A percentile compares a stretch with the other conserved stretches of the same genome.
phyloP scores from a whole-genome alignment of 2,888 invertebrate species.

The Hyppa rectilinea region DNA sequence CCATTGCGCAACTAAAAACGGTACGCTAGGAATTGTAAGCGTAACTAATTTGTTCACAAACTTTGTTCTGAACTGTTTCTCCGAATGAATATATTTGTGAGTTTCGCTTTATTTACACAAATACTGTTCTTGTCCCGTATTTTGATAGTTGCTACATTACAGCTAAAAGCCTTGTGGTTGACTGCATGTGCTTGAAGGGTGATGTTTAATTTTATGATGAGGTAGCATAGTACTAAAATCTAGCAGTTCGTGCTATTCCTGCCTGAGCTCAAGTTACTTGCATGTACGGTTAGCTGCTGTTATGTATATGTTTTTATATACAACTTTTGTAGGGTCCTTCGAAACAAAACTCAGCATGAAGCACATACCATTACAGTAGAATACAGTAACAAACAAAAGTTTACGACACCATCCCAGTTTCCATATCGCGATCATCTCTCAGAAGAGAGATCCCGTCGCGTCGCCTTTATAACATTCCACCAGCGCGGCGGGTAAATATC shows the following conservation, averaged over 20 bases:
- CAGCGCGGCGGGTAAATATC: slow-evolving; percentile 48
- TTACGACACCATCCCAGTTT: slow-evolving; percentile 34
- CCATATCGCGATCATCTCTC: slow-evolving; percentile 52
- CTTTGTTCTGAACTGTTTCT: slow-evolving; percentile 53
- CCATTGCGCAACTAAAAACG: slow-evolving; percentile 43
- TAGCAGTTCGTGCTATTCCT: neutral
- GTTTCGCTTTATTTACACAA: slow-evolving; percentile 44
- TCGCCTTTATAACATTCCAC: slow-evolving; percentile 26
- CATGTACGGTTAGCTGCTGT: too few relatives aligned
- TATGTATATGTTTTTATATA: too few relatives aligned
- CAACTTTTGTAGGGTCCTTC: slow-evolving; percentile 15
- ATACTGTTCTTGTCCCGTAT: slow-evolving; percentile 42
- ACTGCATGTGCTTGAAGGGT: neutral
- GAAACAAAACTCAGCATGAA: slow-evolving; percentile 1
- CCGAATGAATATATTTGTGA: slow-evolving; percentile 57
- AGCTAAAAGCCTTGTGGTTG: slow-evolving; percentile 21
- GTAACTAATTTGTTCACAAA: slow-evolving; percentile 60
- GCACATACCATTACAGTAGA: slow-evolving; percentile 9
- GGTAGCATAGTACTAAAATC: too few relatives aligned
- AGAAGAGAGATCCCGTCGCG: slow-evolving; percentile 19
- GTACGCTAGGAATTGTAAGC: slow-evolving; percentile 47
- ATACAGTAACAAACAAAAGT: slow-evolving; percentile 38
- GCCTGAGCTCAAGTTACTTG: neutral
- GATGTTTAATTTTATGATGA: neutral
- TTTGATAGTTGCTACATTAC: slow-evolving; percentile 6